A percentile compares a stretch with the other conserved stretches of the same genome.
Conservation (phyloP, 2,113 vertebrate genomes). For the Riparia riparia region DNA sequence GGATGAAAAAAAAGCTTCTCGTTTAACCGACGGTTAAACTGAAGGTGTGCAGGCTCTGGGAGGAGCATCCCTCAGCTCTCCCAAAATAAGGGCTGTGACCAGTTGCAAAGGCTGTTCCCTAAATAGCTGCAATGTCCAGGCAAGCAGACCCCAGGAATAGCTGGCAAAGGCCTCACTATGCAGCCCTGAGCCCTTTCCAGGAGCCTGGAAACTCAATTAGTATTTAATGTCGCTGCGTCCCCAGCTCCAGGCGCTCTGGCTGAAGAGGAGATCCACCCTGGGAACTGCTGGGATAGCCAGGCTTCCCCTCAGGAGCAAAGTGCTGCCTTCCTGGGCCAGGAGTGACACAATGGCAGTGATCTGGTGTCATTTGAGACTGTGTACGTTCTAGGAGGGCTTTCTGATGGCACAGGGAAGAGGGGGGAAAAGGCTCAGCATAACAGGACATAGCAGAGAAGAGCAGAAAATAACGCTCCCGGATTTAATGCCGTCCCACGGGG, state of each 20-base stretch:
- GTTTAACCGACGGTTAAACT: neutral
- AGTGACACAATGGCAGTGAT: neutral
- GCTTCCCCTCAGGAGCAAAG: neutral
- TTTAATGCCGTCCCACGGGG: neutral
- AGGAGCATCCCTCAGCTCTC: neutral
- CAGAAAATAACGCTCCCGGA: neutral
- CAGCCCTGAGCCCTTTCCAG: neutral
- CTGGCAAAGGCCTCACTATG: neutral
- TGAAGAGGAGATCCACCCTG: neutral
- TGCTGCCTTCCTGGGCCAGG: neutral
- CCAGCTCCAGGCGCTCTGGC: neutral
- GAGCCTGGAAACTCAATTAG: neutral
- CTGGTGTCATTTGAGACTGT: neutral
- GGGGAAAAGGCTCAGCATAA: neutral
- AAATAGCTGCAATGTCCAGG: neutral
- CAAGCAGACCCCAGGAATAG: neutral
- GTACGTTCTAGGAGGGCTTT: neutral
- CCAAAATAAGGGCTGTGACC: neutral
- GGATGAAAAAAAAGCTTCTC: conserved; percentile 13
- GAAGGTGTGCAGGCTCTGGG: neutral
- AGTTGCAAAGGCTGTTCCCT: neutral
- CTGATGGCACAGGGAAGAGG: neutral
- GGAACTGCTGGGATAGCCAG: neutral
- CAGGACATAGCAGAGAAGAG: neutral
- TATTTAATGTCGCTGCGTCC: neutral